These are phyloP conservation scores for Lutjanus argentimaculatus DNA, from an alignment of 2,797 vertebrate species.

Conservation along the genomic window DNA sequence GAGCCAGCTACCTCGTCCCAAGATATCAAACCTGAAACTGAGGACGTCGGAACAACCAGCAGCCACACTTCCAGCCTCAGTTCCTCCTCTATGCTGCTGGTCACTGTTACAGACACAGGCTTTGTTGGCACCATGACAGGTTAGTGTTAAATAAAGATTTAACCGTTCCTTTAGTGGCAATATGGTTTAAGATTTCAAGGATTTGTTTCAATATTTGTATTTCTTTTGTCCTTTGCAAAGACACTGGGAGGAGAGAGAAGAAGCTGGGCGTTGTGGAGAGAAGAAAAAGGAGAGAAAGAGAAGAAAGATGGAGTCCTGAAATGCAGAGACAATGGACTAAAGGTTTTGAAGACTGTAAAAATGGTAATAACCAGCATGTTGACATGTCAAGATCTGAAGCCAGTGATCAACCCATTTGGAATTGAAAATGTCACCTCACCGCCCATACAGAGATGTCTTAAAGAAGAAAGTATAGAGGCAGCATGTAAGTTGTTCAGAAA, in stretches of 20 bases:
- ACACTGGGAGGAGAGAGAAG: not conserved
- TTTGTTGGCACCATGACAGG: not conserved
- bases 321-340: too few species aligned
- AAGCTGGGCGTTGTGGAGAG: not conserved
- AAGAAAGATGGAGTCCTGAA: not conserved
- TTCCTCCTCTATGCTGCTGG: not conserved
- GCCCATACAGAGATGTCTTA: not conserved
- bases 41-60: not conserved
- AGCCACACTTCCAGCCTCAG: too few species aligned
- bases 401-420: not conserved
- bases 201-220: not conserved
- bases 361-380: too few species aligned
- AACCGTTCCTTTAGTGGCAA: not conserved
- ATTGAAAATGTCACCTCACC: too few species aligned
- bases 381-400: not conserved
- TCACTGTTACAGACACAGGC: not conserved
- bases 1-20: not conserved
- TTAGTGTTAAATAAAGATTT: not conserved
- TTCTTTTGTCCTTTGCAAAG: not conserved
- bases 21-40: not conserved
- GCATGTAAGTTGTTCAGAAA: not conserved
- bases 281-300: not conserved
- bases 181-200: not conserved
- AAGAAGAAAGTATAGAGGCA: not conserved
- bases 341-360: too few species aligned